Base-by-base conservation (phyloP, 2,113 vertebrate species). In the Strix uralensis region DNA sequence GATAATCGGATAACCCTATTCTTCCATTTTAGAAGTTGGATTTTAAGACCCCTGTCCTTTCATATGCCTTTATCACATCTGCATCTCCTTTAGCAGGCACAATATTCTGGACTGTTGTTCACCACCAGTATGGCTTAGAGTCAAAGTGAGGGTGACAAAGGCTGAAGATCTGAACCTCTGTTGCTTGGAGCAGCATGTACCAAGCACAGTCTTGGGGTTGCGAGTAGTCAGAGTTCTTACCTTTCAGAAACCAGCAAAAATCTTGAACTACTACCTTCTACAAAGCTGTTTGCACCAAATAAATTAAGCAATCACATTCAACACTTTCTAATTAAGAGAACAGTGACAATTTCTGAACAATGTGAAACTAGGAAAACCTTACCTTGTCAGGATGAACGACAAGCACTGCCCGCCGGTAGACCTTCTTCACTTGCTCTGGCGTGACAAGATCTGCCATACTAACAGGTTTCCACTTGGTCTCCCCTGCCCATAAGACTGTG, bases 301-400 rank as follows among this genome's bases (percentile, higher is more conserved):
- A 15, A 75, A 59, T 34, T 13, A 32, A 30, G 69, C 6, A 1
- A 23, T 26, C 5, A 4, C 49, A 63, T 20, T 34, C 26, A 17
- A 23, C 4, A 0, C 10, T 57, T 62, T 1, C 2, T 11, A 30
- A 17, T 4, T 30, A 59, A 63, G 29, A 73, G 34, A 58, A 10
- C 18, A 34, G 7, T 8, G 10, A 26, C 27, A 23, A 10, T 32
- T 62, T 29, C 70, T 73, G 49, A 59, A 5, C 1, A 0, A 5
- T 1, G 14, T 1, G 12, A 47, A 16, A 23, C 9, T 16, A 74
- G 69, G 69, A 71, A 65, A 42, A 32, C 97, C 98, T 98, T 94
- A 99, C 99, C 98, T 99, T 99, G 96, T 99, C 99, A 4, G 99
- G 99, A 91, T 99, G 99, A 54, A 99, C 99, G 5, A 99, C 99